Base-by-base conservation (phyloP, 1,140 invertebrate genomes). In the Wasmannia auropunctata region DNA sequence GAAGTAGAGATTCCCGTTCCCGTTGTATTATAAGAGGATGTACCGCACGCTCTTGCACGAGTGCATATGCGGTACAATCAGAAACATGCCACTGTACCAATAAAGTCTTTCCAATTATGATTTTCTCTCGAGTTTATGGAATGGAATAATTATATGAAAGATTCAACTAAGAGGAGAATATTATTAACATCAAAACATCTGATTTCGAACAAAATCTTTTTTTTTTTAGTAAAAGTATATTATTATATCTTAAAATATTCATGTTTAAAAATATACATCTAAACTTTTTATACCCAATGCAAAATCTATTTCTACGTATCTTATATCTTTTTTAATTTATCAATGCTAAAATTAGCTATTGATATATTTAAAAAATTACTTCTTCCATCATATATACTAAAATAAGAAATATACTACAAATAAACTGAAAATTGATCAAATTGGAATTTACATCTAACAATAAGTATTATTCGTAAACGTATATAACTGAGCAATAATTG, bases 381-480 rank as follows among this genome's bases (percentile, higher is more conserved):
- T 65, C 1, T 65, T 22, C 3, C 5, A 40, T 65, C 6, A 40
- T 7, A 34, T 11, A 40, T 7, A 34, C 3, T n/a, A 34, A 34
- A 63, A 63, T 14, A 2, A n/a, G n/a, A n/a, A n/a, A n/a, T n/a
- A n/a, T n/a, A n/a, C n/a, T n/a, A n/a, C n/a, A n/a, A 40, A 37
- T 40, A 40, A n/a, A 37, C 5, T 37, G 1, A 37, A 63, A 65
- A 40, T 60, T 6, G 37, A 51, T 11, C 25, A 14, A 43, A 3
- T 10, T 37, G 31, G 5, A 76, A 28, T 37, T 75, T 76, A 54
- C 34, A 34, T n/a, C 2, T 22, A 63, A 37, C 7, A 34, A 10
- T 63, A 77, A 77, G 0, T 28, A 40, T 62, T 62, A 31, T 54
- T 72, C n/a, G n/a, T n/a, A n/a, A n/a, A n/a, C n/a, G n/a, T n/a